A percentile compares a stretch with the other conserved stretches of the same genome.
Conservation (phyloP, 2,797 vertebrate genomes). For the Poeciliopsis gracilis region DNA sequence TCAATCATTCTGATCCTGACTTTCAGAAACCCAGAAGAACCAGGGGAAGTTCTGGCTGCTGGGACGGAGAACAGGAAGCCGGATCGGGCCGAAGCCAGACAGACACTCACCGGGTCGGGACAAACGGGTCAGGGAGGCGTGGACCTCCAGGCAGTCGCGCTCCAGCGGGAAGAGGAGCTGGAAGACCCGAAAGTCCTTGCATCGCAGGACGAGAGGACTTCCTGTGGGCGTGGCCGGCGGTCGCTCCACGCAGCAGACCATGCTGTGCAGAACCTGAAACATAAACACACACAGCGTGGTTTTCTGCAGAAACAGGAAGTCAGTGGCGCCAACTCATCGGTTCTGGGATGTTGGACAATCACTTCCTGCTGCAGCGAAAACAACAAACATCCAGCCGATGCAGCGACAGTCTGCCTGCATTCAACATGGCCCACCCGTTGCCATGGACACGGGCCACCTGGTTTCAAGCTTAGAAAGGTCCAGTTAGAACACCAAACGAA, state of each 20-base stretch:
- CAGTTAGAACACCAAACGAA: too few species aligned
- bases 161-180: conserved; percentile 90
- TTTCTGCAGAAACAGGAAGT: not conserved
- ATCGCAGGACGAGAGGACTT: conserved; percentile 88
- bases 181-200: conserved; percentile 92
- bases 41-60: not conserved
- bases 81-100: not conserved
- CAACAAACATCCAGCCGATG: not conserved
- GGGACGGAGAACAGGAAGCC: not conserved
- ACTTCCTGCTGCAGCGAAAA: not conserved
- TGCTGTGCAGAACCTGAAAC: conserved; percentile 90
- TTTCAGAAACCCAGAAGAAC: not conserved
- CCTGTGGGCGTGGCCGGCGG: conserved; percentile 85
- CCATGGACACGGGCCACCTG: not conserved
- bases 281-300: conserved; percentile 9
- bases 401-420: too few species aligned
- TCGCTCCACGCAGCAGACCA: conserved; percentile 89
- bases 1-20: not conserved
- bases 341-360: not conserved
- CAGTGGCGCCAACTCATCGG: not conserved
- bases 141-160: conserved; percentile 88
- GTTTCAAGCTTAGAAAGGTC: too few species aligned
- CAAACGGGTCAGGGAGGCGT: conserved; percentile 87
- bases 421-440: not conserved
- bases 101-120: conserved; percentile 82